Evolutionary conservation across 53 echinoderm and acorn worm species (phyloP).

Genomic region (Hippasteria phrygiana): DNA sequence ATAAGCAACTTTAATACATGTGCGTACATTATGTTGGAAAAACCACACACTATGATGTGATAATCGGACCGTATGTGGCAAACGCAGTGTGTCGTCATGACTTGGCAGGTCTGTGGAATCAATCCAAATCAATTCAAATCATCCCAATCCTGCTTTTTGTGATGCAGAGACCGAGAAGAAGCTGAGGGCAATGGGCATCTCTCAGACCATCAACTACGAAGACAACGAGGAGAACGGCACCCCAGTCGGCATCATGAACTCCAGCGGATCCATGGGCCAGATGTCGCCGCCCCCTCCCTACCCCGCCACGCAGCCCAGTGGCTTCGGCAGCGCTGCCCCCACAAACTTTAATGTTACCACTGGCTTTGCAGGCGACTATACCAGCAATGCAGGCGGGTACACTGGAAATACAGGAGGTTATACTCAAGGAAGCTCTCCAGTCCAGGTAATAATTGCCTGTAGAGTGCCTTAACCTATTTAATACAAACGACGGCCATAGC

Average conservation of each 20-base stretch:
- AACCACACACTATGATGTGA: too few species aligned
- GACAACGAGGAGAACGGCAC: conserved; percentile 87
- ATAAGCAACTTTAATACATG: too few species aligned
- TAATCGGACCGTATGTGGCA: too few species aligned
- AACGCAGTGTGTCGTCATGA: too few species aligned
- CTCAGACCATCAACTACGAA: conserved; percentile 82
- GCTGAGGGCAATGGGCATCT: conserved; percentile 92
- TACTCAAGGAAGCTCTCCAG: conserved; percentile 18
- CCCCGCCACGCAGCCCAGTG: conserved; percentile 69
- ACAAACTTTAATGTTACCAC: conserved; percentile 23
- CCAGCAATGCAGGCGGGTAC: conserved; percentile 20
- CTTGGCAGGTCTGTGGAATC: too few species aligned
- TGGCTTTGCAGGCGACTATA: conserved; percentile 46
- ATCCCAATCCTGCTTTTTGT: neutral
- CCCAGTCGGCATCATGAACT: conserved; percentile 75
- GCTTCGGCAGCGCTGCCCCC: conserved; percentile 19
- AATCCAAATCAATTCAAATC: neutral
- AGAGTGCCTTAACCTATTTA: too few species aligned
- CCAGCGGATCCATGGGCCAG: conserved; percentile 38
- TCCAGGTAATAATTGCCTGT: too few species aligned
- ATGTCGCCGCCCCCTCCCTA: conserved; percentile 74
- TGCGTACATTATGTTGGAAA: too few species aligned
- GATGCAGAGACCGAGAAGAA: conserved; percentile 90
- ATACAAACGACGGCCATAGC: too few species aligned
- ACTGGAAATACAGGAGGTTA: too few species aligned